Conservation (phyloP, 2,797 vertebrate genomes). For the Eulemur coronatus region DNA sequence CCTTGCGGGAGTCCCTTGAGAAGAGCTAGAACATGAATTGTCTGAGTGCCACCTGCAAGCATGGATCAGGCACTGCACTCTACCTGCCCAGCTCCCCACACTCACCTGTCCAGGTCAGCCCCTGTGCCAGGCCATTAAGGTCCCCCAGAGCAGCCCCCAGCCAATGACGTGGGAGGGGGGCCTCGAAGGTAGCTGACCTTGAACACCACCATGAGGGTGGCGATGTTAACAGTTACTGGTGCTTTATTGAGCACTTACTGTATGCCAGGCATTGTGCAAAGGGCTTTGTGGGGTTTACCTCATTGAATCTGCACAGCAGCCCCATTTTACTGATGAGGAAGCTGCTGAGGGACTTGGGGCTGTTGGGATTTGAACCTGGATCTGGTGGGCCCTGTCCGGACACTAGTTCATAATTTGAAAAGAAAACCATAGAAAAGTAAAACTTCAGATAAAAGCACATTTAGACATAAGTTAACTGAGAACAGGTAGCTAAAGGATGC, state of each 20-base stretch:
- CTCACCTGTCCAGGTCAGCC: background rate
- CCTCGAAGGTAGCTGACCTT: background rate
- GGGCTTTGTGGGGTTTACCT: background rate
- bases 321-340: background rate
- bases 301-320: background rate
- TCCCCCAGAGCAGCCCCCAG: background rate
- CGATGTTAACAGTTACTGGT: background rate
- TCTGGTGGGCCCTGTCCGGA: background rate
- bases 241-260: background rate
- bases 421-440: background rate
- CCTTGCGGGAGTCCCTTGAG: too few relatives aligned
- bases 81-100: fast-evolving
- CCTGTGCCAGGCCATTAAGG: background rate
- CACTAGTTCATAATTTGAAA: background rate
- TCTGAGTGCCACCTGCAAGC: background rate
- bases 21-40: background rate
- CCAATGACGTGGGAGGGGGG: fast-evolving
- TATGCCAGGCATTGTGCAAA: background rate
- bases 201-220: background rate
- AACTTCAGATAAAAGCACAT: background rate
- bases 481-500: background rate
- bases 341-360: background rate
- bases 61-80: too few relatives aligned
- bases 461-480: background rate
- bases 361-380: background rate